A percentile compares a stretch with the other conserved stretches of the same genome.
These are phyloP conservation scores for Pachymerium ferrugineum DNA, from an alignment of 2,888 invertebrate genomes.

Conservation along the genomic window DNA sequence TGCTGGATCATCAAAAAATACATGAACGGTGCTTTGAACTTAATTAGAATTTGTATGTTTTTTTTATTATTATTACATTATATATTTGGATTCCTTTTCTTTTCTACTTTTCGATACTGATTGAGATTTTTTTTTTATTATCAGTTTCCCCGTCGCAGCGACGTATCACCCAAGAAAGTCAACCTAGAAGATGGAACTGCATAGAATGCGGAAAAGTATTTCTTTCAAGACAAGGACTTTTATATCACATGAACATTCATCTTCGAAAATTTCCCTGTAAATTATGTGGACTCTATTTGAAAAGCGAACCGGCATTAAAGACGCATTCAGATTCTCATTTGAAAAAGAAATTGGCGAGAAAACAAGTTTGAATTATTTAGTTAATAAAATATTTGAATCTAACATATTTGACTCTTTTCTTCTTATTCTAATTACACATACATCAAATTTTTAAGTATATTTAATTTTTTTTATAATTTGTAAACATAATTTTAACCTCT, in stretches of 20 bases:
- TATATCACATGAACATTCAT: not conserved
- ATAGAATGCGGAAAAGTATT: not conserved
- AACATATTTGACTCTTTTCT: too few species aligned
- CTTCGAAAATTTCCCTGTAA: not conserved
- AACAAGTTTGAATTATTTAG: not conserved
- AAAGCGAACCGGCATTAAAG: not conserved
- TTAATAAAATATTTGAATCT: too few species aligned
- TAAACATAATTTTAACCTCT: not conserved
- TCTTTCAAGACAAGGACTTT: constrained; percentile 12
- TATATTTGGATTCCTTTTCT: not conserved
- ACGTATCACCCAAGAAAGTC: constrained; percentile 3
- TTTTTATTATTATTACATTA: not conserved
- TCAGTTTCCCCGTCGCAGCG: not conserved
- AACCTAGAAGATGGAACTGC: not conserved
- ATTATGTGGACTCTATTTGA: not conserved
- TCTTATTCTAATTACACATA: too few species aligned
- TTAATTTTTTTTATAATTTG: not conserved
- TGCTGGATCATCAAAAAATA: not conserved
- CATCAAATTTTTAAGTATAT: too few species aligned
- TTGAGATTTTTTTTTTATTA: not conserved
- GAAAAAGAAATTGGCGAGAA: not conserved
- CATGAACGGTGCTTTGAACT: constrained; percentile 15
- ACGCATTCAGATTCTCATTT: not conserved
- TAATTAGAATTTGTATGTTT: not conserved
- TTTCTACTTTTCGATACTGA: not conserved